Conservation (phyloP, 2,888 invertebrate genomes). For the Scaptomyza parva region DNA sequence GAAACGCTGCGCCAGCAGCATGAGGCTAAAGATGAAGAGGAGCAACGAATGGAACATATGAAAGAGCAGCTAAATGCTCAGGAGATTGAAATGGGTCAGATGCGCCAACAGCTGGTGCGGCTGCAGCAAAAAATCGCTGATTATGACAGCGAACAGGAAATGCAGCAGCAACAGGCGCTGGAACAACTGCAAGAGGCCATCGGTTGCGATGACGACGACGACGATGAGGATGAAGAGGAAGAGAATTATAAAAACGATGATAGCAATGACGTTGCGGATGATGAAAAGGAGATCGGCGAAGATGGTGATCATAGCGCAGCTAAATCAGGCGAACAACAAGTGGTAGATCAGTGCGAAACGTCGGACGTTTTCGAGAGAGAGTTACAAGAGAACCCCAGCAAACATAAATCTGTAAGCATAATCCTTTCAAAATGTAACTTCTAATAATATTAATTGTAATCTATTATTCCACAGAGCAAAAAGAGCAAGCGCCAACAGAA, state of each 20-base stretch:
- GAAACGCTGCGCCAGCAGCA: slow-evolving; percentile 76
- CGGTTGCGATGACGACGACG: slow-evolving; percentile 65
- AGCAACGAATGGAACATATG: slow-evolving; percentile 65
- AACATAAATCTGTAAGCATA: slow-evolving; percentile 47
- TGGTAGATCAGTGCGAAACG: neutral
- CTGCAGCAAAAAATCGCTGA: slow-evolving; percentile 74
- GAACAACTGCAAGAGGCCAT: slow-evolving; percentile 73
- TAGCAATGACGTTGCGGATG: slow-evolving; percentile 16
- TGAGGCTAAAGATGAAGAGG: slow-evolving; percentile 78
- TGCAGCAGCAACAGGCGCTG: slow-evolving; percentile 76
- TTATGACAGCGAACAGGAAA: slow-evolving; percentile 71
- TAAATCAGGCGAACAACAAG: slow-evolving; percentile 6
- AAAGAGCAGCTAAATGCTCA: slow-evolving; percentile 73
- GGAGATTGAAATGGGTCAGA: slow-evolving; percentile 77
- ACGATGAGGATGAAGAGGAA: slow-evolving; percentile 62
- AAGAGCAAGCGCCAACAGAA: slow-evolving; percentile 42
- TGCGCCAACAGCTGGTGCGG: slow-evolving; percentile 77
- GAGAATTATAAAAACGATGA: slow-evolving; percentile 32
- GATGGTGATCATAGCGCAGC: slow-evolving; percentile 14
- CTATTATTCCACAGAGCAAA: slow-evolving; percentile 39
- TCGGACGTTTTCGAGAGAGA: slow-evolving; percentile 7
- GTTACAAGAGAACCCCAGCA: slow-evolving; percentile 21
- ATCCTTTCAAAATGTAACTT: neutral
- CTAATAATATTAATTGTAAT: neutral
- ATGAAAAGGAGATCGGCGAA: slow-evolving; percentile 1